Evolutionary conservation across 2,113 vertebrate species (phyloP).

Genomic region (Tetraodon nigroviridis): DNA sequence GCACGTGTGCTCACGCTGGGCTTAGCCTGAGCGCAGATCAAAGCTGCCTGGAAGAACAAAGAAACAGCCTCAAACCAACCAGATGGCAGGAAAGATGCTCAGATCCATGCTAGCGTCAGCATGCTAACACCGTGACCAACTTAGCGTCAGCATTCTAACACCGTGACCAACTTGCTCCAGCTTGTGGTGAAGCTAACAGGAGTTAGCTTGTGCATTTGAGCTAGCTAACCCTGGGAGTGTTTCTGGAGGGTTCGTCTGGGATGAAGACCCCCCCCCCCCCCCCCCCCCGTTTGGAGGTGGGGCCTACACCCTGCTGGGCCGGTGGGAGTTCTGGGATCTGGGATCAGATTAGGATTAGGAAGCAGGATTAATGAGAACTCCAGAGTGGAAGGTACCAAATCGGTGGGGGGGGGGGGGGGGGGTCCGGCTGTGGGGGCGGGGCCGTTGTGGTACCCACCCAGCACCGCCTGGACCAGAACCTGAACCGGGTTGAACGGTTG

Average conservation of each 20-base stretch:
- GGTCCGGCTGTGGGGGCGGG: too few species aligned
- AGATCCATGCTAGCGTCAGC: not conserved
- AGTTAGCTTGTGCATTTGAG: too few species aligned
- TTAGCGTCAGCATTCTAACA: not conserved
- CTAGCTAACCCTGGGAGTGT: too few species aligned
- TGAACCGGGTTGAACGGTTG: not conserved
- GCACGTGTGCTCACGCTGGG: conserved; percentile 31
- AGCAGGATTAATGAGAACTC: conserved; percentile 47
- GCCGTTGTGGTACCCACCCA: too few species aligned
- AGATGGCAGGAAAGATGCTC: not conserved
- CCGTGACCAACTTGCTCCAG: too few species aligned
- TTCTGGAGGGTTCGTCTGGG: too few species aligned
- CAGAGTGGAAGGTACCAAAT: conserved; percentile 1
- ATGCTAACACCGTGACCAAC: too few species aligned
- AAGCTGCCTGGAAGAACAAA: too few species aligned
- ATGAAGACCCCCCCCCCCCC: too few species aligned
- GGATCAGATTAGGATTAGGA: conserved; percentile 62
- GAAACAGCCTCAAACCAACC: too few species aligned
- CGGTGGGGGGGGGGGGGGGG: not conserved
- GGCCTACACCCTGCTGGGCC: not conserved
- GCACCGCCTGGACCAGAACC: too few species aligned
- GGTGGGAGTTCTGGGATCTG: conserved; percentile 36
- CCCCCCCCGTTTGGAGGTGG: not conserved
- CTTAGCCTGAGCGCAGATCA: conserved; percentile 20
- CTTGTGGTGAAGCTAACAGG: too few species aligned